Conservation (phyloP, 2,797 vertebrate species). For the Petrocephalus schoutedeni region DNA sequence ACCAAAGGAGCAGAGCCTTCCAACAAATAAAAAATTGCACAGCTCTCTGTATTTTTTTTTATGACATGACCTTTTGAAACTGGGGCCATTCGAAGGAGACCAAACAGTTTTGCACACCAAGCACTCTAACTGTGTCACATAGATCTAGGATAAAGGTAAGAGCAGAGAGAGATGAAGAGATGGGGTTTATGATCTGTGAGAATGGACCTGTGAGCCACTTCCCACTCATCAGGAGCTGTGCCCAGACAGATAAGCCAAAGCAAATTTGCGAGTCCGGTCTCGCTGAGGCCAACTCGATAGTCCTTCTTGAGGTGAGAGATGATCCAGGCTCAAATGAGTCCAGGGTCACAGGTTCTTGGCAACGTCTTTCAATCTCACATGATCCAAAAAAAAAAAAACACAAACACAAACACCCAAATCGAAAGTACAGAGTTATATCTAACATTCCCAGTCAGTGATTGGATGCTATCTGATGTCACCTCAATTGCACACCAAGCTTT, state of each 20-base stretch:
- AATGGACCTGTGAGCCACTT: not conserved
- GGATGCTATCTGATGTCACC: not conserved
- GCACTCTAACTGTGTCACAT: not conserved
- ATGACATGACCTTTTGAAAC: not conserved
- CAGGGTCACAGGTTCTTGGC: not conserved
- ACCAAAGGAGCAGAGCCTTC: not conserved
- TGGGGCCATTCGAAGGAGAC: not conserved
- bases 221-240: not conserved
- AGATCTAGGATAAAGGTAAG: not conserved
- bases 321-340: not conserved
- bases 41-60: not conserved
- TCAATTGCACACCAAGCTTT: not conserved
- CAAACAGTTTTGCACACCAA: not conserved
- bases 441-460: not conserved
- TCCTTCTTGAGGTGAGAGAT: not conserved
- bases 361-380: not conserved
- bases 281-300: not conserved
- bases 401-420: not conserved
- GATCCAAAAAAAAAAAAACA: not conserved
- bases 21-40: not conserved
- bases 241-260: not conserved
- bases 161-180: not conserved
- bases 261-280: not conserved
- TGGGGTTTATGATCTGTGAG: not conserved
- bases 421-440: not conserved